Percentiles rank a stretch among this genome's conserved stretches.
Conservation (phyloP, 2,797 vertebrate species). For the Fistularia tabacaria region DNA sequence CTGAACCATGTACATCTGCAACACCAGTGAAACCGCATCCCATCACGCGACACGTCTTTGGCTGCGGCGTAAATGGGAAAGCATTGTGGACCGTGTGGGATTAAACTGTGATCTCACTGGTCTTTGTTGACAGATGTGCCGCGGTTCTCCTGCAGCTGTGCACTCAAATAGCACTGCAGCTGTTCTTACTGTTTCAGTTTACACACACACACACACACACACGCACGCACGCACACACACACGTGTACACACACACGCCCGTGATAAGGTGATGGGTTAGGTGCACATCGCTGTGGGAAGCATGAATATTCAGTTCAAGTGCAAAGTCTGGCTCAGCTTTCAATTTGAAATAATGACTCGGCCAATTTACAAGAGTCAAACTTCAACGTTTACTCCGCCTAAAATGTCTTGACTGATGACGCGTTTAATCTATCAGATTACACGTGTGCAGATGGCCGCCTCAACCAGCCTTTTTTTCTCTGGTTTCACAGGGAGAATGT, state of each 20-base stretch:
- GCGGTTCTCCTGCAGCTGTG: slow-evolving; percentile 62
- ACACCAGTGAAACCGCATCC: slow-evolving; percentile 5
- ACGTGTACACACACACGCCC: slow-evolving; percentile 16
- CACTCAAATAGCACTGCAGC: slow-evolving; percentile 61
- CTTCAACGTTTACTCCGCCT: slow-evolving; percentile 7
- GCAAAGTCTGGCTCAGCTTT: background rate
- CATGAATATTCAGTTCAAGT: slow-evolving; percentile 15
- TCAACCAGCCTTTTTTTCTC: slow-evolving; percentile 50
- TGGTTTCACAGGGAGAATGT: slow-evolving; percentile 49
- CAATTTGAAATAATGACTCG: background rate
- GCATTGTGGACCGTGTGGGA: slow-evolving; percentile 26
- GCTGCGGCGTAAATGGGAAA: slow-evolving; percentile 23
- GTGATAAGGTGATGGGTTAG: slow-evolving; percentile 26
- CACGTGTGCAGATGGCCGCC: slow-evolving; percentile 68
- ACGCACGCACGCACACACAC: slow-evolving; percentile 19
- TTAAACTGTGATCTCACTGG: slow-evolving; percentile 52
- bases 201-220: slow-evolving; percentile 29
- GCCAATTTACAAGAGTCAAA: slow-evolving; percentile 1
- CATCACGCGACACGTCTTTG: slow-evolving; percentile 37
- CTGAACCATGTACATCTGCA: background rate
- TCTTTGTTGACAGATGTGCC: slow-evolving; percentile 65
- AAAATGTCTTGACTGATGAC: slow-evolving; percentile 35
- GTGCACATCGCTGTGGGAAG: slow-evolving; percentile 3
- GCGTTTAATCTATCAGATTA: slow-evolving; percentile 65
- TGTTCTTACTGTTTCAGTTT: slow-evolving; percentile 64